Conservation (phyloP, 2,888 invertebrate species). For the Antheraea yamamai region DNA sequence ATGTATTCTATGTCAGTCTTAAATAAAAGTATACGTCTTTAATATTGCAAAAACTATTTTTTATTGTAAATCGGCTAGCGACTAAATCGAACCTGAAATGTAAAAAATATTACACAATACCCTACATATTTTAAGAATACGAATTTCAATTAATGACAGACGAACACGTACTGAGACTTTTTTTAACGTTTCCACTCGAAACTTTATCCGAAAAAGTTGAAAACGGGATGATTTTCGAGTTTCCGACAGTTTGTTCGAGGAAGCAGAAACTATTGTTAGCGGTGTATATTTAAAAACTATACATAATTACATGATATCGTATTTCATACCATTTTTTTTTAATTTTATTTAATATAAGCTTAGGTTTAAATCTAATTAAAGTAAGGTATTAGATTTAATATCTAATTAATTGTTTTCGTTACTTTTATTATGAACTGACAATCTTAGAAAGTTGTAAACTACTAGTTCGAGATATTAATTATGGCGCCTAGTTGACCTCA, state of each 20-base stretch:
- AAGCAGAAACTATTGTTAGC: not conserved
- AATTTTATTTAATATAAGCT: not conserved
- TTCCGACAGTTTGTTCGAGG: not conserved
- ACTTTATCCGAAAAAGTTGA: not conserved
- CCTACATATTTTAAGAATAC: not conserved
- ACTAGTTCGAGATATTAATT: not conserved
- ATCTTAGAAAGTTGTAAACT: not conserved
- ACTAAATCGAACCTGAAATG: not conserved
- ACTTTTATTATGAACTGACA: not conserved
- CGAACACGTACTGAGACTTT: not conserved
- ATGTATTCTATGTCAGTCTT: too few relatives aligned
- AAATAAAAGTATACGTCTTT: too few relatives aligned
- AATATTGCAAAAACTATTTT: too few relatives aligned
- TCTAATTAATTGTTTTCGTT: not conserved
- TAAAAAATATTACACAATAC: not conserved
- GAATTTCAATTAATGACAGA: slow-evolving; percentile 1
- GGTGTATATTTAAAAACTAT: not conserved
- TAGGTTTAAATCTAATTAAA: too few relatives aligned
- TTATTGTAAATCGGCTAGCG: too few relatives aligned
- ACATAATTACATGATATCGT: not conserved
- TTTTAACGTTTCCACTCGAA: not conserved
- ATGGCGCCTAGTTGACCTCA: not conserved
- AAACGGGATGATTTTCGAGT: not conserved
- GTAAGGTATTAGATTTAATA: not conserved
- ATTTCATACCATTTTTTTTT: not conserved